Percentiles rank a stretch among this genome's conserved stretches.
phyloP scores from a whole-genome alignment of 2,797 vertebrate genomes.

The Enteromius treurensis region DNA sequence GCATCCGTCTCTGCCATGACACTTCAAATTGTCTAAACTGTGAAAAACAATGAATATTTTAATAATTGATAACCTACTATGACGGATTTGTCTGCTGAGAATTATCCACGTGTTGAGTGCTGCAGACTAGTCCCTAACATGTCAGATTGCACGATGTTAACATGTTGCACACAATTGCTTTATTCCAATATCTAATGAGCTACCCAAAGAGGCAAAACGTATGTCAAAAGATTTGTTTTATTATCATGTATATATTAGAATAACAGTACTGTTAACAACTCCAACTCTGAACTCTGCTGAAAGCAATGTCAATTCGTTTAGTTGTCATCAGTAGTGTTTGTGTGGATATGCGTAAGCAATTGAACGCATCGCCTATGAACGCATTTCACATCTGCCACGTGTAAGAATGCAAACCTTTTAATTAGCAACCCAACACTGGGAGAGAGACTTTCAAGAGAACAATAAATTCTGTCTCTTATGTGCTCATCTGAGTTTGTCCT shows the following conservation, averaged over 20 bases:
- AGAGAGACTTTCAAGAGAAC: background rate
- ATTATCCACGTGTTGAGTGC: background rate
- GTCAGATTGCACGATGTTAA: background rate
- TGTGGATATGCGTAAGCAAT: background rate
- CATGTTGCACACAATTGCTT: background rate
- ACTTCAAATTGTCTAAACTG: background rate
- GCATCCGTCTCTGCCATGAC: background rate
- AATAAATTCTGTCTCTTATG: background rate
- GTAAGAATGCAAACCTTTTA: background rate
- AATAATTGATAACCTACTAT: background rate
- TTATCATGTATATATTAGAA: background rate
- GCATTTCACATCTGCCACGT: background rate
- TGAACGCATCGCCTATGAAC: background rate
- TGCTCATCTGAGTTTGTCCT: background rate
- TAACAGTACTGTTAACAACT: background rate
- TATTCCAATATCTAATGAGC: background rate
- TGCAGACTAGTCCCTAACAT: background rate
- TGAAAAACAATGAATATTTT: background rate
- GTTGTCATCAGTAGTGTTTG: background rate
- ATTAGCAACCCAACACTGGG: background rate
- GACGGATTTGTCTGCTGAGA: background rate
- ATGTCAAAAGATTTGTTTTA: background rate
- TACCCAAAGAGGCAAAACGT: background rate
- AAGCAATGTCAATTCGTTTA: background rate
- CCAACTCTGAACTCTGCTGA: background rate